These are phyloP conservation scores for Chrysotoxum bicinctum DNA, from an alignment of 2,888 invertebrate genomes.

Conservation along the genomic window DNA sequence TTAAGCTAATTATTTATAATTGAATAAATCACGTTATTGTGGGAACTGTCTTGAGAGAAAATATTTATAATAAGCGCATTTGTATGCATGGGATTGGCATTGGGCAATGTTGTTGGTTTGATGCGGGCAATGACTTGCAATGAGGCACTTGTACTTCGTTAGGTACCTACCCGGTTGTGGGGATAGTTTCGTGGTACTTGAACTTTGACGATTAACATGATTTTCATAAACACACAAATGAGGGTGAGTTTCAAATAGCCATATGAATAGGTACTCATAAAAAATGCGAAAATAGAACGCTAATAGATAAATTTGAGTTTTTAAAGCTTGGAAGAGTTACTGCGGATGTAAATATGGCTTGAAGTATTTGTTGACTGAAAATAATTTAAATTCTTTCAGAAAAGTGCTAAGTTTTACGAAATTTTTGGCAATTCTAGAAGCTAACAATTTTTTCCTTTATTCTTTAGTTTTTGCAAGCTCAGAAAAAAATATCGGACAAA, in stretches of 20 bases:
- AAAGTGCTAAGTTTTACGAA: background rate
- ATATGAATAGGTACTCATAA: background rate
- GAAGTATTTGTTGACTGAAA: background rate
- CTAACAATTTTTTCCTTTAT: too few relatives aligned
- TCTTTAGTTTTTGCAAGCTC: too few relatives aligned
- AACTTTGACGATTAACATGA: background rate
- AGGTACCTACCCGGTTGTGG: background rate
- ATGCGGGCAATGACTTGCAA: slow-evolving; percentile 51
- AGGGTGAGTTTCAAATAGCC: background rate
- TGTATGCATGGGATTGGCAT: slow-evolving; percentile 37
- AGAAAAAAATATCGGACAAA: too few relatives aligned
- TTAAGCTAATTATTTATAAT: slow-evolving; percentile 64
- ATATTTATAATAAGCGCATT: slow-evolving; percentile 53
- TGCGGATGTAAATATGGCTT: background rate
- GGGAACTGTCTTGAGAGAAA: slow-evolving; percentile 41
- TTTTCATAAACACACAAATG: background rate
- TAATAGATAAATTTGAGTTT: background rate
- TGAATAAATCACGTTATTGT: slow-evolving; percentile 60
- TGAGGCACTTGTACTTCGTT: background rate
- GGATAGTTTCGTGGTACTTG: slow-evolving; percentile 5
- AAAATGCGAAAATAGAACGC: background rate
- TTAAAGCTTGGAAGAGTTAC: background rate
- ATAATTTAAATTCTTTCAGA: background rate
- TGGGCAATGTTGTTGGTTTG: background rate
- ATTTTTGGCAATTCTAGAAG: too few relatives aligned